Evolutionary conservation across 2,888 invertebrate genomes (phyloP).

Genomic region (Blastobasis adustella): DNA sequence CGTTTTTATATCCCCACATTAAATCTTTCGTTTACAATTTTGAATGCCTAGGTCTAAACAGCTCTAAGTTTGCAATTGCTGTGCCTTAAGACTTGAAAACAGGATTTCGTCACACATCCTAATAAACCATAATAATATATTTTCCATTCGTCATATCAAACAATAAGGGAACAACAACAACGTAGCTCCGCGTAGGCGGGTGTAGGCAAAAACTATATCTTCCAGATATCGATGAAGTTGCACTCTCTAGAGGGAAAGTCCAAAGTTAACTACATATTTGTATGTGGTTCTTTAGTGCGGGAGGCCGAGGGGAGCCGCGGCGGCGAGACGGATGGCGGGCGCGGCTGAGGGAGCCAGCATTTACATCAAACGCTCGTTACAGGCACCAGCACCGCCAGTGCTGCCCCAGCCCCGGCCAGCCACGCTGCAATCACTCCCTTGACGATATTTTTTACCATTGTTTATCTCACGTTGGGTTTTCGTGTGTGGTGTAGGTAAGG

Average conservation of each 20-base stretch:
- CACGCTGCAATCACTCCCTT: conserved; percentile 22
- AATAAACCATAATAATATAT: no score
- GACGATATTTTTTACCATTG: conserved; percentile 20
- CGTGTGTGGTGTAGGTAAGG: background rate
- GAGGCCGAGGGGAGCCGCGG: conserved; percentile 25
- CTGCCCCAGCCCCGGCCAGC: background rate
- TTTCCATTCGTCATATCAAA: no score
- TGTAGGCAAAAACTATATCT: conserved; percentile 2
- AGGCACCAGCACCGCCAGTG: conserved; percentile 28
- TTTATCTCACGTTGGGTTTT: background rate
- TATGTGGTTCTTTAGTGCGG: conserved; percentile 35
- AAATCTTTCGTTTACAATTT: no score
- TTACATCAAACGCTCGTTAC: conserved; percentile 66
- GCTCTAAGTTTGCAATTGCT: no score
- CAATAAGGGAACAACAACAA: no score
- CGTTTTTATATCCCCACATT: no score
- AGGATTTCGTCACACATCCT: no score
- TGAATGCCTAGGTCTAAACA: no score
- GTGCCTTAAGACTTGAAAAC: no score
- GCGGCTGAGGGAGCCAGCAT: conserved; percentile 30
- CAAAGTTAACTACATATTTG: conserved; percentile 40
- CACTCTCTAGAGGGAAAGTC: conserved; percentile 22
- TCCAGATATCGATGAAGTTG: conserved; percentile 27
- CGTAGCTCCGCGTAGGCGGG: no score
- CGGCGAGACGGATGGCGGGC: conserved; percentile 31